Evolutionary conservation across 2,113 vertebrate genomes (phyloP).

Genomic region (Hypomesus transpacificus): DNA sequence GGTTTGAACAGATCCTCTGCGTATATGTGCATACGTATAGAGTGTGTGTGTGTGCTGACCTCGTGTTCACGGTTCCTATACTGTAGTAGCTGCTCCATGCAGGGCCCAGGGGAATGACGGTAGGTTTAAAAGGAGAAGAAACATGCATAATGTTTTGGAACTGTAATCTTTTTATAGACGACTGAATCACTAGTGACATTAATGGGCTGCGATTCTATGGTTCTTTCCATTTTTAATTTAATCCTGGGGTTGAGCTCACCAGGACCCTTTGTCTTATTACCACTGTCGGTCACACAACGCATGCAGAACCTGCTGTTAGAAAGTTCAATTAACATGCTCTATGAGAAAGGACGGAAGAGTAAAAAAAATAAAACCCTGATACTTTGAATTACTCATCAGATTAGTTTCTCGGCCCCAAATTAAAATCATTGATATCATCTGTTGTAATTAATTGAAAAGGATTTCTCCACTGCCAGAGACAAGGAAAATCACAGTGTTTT

Average conservation of each 20-base stretch:
- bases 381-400: constrained; percentile 54
- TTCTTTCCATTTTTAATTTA: constrained; percentile 31
- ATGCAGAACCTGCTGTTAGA: constrained; percentile 11
- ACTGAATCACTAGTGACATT: not conserved
- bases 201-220: not conserved
- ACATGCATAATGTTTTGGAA: not conserved
- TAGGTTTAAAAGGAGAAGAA: too few species aligned
- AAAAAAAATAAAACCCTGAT: not conserved
- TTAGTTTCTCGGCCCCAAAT: constrained; percentile 43
- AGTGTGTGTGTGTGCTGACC: too few species aligned
- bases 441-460: constrained; percentile 55
- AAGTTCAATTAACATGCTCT: constrained; percentile 56
- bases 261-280: constrained; percentile 37
- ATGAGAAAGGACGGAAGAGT: constrained; percentile 20
- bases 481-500: constrained; percentile 30
- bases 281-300: constrained; percentile 34
- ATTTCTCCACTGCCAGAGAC: constrained; percentile 32
- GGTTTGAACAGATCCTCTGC: not conserved
- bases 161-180: too few species aligned
- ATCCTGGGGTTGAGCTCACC: not conserved
- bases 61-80: too few species aligned
- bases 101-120: too few species aligned
- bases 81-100: too few species aligned
- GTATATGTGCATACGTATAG: too few species aligned
- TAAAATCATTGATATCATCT: constrained; percentile 52